These are phyloP conservation scores for Himalopsyche anomala DNA, from an alignment of 2,888 invertebrate species.

Conservation along the genomic window DNA sequence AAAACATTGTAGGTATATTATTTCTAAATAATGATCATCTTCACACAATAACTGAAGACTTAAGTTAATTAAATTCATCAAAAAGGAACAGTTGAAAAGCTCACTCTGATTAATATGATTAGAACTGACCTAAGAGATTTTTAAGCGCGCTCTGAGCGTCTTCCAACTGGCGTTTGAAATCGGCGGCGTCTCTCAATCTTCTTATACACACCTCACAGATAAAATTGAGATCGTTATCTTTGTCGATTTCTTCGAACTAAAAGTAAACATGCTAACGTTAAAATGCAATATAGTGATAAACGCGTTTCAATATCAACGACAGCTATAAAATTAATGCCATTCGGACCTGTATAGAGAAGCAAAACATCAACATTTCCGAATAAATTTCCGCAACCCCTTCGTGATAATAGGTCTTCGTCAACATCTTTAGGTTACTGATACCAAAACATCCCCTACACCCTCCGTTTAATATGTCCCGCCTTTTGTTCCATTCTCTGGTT, in stretches of 20 bases:
- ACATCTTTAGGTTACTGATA: background rate
- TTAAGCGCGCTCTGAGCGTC: background rate
- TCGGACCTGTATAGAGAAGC: background rate
- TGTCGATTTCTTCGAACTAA: background rate
- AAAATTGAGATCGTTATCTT: background rate
- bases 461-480: background rate
- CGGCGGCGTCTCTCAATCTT: background rate
- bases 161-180: background rate
- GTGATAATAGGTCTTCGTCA: background rate
- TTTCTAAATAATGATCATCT: no score
- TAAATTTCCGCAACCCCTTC: background rate
- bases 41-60: no score
- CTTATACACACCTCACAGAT: conserved; percentile 6
- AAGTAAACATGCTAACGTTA: background rate
- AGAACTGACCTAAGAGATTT: background rate
- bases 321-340: no score
- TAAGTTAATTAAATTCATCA: no score
- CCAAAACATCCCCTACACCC: background rate
- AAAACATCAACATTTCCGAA: background rate
- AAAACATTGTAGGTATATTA: no score
- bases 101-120: no score
- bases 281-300: no score
- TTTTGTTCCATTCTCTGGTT: background rate
- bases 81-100: no score
- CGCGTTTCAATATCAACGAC: no score